phyloP scores from a whole-genome alignment of 2,113 vertebrate genomes.

The Tangachromis dhanisi region DNA sequence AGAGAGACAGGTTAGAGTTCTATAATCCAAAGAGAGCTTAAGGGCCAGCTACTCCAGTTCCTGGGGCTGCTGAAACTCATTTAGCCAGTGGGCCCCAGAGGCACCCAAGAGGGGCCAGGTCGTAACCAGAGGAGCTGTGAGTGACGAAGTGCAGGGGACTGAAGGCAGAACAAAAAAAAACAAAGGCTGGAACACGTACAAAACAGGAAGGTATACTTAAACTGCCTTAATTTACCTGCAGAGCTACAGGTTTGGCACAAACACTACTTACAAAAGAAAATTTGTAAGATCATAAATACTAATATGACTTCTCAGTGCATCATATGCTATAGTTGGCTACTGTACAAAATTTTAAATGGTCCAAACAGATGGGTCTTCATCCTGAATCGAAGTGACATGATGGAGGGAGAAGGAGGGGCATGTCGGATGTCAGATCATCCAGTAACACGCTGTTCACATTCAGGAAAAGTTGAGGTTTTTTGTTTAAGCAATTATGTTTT shows the following conservation, averaged over 20 bases:
- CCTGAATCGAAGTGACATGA: neutral
- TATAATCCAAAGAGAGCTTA: slow-evolving; percentile 59
- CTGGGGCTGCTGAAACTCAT: slow-evolving; percentile 61
- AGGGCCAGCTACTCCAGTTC: slow-evolving; percentile 34
- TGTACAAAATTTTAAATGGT: neutral
- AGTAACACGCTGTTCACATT: slow-evolving; percentile 10
- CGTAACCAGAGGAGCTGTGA: slow-evolving; percentile 64
- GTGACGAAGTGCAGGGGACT: slow-evolving; percentile 58
- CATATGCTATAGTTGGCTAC: neutral
- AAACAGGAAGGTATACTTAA: neutral
- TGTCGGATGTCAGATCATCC: neutral
- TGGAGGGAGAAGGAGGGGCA: neutral
- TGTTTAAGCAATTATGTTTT: slow-evolving; percentile 43
- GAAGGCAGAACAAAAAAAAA: neutral
- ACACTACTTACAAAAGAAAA: neutral
- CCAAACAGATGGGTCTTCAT: slow-evolving; percentile 19
- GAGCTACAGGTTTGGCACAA: neutral
- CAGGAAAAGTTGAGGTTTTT: slow-evolving; percentile 41
- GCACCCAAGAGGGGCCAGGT: slow-evolving; percentile 24
- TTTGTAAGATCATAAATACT: neutral
- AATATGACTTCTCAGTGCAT: neutral
- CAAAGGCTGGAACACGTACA: neutral
- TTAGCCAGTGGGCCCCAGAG: slow-evolving; percentile 45
- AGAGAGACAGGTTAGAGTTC: slow-evolving; percentile 47
- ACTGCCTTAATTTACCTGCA: neutral